These are phyloP conservation scores for Allacma fusca DNA, from an alignment of 2,888 invertebrate genomes.

Conservation along the genomic window DNA sequence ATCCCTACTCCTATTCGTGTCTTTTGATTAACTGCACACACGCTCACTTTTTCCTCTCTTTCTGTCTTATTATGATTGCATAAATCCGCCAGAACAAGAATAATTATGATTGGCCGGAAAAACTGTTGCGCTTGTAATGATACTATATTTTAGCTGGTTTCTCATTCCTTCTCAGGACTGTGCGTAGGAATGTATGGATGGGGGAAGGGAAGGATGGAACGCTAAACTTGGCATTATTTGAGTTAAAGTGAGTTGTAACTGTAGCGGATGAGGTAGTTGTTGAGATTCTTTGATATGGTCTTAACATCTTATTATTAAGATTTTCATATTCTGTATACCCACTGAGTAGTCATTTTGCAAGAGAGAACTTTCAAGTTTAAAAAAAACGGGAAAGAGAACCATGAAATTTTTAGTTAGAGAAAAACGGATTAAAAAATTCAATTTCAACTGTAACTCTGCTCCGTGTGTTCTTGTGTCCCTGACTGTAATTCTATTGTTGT, in stretches of 20 bases:
- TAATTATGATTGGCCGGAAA: slow-evolving; percentile 1
- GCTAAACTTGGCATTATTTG: no score
- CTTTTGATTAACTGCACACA: slow-evolving; percentile 48
- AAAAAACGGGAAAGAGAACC: slow-evolving; percentile 24
- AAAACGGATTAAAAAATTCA: slow-evolving; percentile 17
- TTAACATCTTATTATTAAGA: no score
- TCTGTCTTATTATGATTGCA: slow-evolving; percentile 4
- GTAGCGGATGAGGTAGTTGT: no score
- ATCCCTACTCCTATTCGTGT: slow-evolving; percentile 39
- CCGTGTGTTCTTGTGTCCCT: not conserved
- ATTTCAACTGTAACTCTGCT: not conserved
- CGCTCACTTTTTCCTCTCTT: slow-evolving; percentile 47
- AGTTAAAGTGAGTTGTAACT: no score
- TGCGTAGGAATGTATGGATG: no score
- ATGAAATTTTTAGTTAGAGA: slow-evolving; percentile 16
- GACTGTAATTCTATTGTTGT: not conserved
- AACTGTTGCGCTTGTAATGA: not conserved
- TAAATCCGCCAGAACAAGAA: not conserved
- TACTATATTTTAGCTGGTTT: not conserved
- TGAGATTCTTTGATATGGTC: no score
- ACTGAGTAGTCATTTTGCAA: no score
- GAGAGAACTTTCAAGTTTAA: not conserved
- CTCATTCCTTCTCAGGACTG: no score
- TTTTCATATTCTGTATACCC: no score
- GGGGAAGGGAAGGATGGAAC: no score